A percentile compares a stretch with the other conserved stretches of the same genome.
phyloP scores from a whole-genome alignment of 2,113 vertebrate genomes.

The Tichodroma muraria region DNA sequence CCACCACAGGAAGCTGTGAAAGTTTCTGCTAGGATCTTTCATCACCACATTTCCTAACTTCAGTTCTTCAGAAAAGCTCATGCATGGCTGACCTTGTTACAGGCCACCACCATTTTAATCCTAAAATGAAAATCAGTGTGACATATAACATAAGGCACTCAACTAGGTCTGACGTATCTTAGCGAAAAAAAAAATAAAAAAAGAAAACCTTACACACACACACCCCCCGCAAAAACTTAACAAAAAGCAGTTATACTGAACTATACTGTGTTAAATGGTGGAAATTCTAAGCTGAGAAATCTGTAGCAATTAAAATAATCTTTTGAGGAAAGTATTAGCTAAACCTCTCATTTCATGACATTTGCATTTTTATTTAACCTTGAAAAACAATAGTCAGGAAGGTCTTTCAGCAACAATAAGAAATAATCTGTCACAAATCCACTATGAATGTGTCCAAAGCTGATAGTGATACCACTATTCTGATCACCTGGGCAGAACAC shows the following conservation, averaged over 20 bases:
- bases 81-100: not conserved
- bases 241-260: not conserved
- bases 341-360: not conserved
- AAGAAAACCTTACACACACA: no score
- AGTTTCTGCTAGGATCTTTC: not conserved
- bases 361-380: not conserved
- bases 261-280: not conserved
- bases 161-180: not conserved
- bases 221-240: not conserved
- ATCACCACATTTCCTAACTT: not conserved
- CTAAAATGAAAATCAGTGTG: not conserved
- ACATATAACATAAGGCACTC: not conserved
- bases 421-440: not conserved
- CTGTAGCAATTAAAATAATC: not conserved
- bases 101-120: not conserved
- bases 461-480: not conserved
- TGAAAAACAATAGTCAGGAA: not conserved
- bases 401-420: not conserved
- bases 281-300: not conserved
- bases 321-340: not conserved
- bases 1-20: not conserved
- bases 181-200: no score
- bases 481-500: not conserved
- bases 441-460: not conserved
- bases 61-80: not conserved